Base-by-base conservation (phyloP, 2,797 vertebrate species). In the Lerista edwardsae region DNA sequence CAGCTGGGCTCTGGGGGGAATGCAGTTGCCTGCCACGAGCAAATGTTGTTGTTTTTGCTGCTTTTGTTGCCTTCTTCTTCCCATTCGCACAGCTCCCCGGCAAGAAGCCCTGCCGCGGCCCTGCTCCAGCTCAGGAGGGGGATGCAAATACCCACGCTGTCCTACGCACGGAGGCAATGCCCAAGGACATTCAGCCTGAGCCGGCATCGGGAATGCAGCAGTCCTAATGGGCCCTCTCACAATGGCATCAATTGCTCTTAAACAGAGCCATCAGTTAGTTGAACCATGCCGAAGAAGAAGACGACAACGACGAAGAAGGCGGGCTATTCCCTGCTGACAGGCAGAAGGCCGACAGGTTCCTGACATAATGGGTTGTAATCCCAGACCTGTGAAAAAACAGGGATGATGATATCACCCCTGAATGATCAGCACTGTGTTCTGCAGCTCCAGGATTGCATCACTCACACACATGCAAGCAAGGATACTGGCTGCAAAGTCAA, bases 101-200 rank as follows among this genome's bases (percentile, higher is more conserved):
- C 3, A 39, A 47, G 31, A 47, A 47, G 9, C 14, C 23, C 21
- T 27, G 2, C 17, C 23, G 31, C 41, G 3, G 21, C 39, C 44
- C 27, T 34, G 55, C 55, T 21, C 4, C 57, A 51, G 55, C n/a
- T 21, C 1, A 15, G 80, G 4, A 85, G 87, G 69, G 71, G n/a
- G 69, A 79, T 59, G n/a, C 71, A 51, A 39, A n/a, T 51, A 31
- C 25, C 7, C 9, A 27, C 6, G 12, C 62, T 17, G 12, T 17
- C n/a, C 41, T 5, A 27, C 34, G 11, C 0, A 8, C 44, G 23
- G 57, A 41, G 57, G 25, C 75, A 77, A 36, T 14, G 31, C 41
- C 78, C 39, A 87, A 85, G 76, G 79, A 77, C 82, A 23, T 57
- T 75, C 41, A n/a, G 87, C 65, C 71, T 62, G 82, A n/a, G 87